Base-by-base conservation (phyloP, 2,797 vertebrate species). In the Octomys mimax region DNA sequence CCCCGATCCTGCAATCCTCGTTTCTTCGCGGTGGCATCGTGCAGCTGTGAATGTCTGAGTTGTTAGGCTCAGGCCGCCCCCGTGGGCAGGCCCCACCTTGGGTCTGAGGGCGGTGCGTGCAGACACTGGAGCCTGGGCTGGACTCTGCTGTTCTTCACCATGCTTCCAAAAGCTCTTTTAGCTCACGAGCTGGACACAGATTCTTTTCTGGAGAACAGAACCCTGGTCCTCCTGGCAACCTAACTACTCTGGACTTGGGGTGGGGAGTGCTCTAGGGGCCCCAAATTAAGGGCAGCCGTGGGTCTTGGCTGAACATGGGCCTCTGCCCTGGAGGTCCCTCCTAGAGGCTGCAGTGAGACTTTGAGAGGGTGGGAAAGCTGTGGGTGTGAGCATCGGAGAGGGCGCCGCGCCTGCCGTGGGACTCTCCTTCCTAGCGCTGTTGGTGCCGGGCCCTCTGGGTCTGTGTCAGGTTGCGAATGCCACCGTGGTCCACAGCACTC, bases 11-110 rank as follows among this genome's bases (percentile, higher is more conserved):
- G 11, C 31, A 46, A 2, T 46, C 11, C 2, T 22, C 49, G 31
- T 11, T 68, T 12, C 16, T 70, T 9, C 52, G 33, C 5, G 16
- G 59, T 12, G 11, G 6, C 2, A 0, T 0, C 0, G 18, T 3
- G 1, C 14, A 26, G 42, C 71, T 57, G n/a, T 39, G 54, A 31
- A 5, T 52, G 28, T 62, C 1, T 10, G 6, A 5, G 5, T 28
- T n/a, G 19, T 28, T 10, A n/a, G 19, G 26, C 8, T 12, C 8
- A 14, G 14, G 0, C 6, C 31, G 18, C 0, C 78, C n/a, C 70
- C 24, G 4, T 13, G 2, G 22, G 1, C 57, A 31, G 1, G 24
- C 19, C 19, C 14, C 54, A 2, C 14, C 24, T 54, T 68, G 18
- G 1, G 0, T 18, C 14, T 46, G 64, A 59, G 36, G 33, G 28